Base-by-base conservation (phyloP, 2,888 invertebrate species). In the Synergus itoensis region DNA sequence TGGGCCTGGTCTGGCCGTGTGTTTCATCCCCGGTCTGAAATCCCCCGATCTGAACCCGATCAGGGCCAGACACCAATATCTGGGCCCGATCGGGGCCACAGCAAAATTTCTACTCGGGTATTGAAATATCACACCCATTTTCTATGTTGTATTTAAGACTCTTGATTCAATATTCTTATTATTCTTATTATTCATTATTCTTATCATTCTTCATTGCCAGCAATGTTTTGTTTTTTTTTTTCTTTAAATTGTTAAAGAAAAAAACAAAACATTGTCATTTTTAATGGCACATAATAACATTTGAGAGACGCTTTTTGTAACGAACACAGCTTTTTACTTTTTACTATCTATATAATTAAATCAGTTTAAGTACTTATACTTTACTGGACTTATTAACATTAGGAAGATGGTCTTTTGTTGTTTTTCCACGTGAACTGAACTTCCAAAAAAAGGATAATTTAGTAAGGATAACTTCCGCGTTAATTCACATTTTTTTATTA, bases 361-460 rank as follows among this genome's bases (percentile, higher is more conserved):
- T 43, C 21, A 45, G 45, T 43, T 43, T 21, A 45, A 18, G 14
- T 18, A 21, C 43, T 67, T 67, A 67, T 43, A 45, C 41, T 67
- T 21, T 4, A 14, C n/a, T 12, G 40, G 12, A 21, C n/a, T 16
- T 41, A 65, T 43, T 12, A 65, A 65, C 18, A 18, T 43, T 67
- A 14, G 4, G 21, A 67, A 43, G 18, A 67, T 45, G 8, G 11
- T 67, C 14, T 21, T 7, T 43, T 43, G 21, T 43, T 67, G 8
- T 45, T 45, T 21, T 18, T 28, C 8, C 7, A 45, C 45, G 21
- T 7, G 1, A 12, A 43, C 14, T 21, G 9, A 41, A 18, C n/a
- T 18, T n/a, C 12, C 41, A 41, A 65, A 65, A 65, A 65, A n/a
- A 43, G 18, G 11, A 65, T 65, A 65, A 41, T 41, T 65, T 41